Percentiles rank a stretch among this genome's conserved stretches.
These are phyloP conservation scores for Asobara japonica DNA, from an alignment of 1,140 invertebrate species.

Conservation along the genomic window DNA sequence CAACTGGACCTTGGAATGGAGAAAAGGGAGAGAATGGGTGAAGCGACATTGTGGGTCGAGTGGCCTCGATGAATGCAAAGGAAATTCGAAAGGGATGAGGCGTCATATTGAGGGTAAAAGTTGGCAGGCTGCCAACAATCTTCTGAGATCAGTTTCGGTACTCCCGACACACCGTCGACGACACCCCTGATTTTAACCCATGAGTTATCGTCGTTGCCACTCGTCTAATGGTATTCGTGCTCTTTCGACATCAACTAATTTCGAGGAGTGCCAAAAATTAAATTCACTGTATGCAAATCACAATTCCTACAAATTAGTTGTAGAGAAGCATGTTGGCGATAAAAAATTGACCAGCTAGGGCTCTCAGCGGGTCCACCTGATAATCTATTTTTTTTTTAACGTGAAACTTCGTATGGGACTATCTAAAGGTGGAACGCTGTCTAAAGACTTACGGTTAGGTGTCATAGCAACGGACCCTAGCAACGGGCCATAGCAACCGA, in stretches of 20 bases:
- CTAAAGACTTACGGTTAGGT: too few species aligned
- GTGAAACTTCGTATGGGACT: too few species aligned
- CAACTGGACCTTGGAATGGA: constrained; percentile 28
- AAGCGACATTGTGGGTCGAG: constrained; percentile 40
- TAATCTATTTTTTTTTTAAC: too few species aligned
- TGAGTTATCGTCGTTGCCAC: constrained; percentile 6
- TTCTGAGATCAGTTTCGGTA: constrained; percentile 45
- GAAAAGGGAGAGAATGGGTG: constrained; percentile 4
- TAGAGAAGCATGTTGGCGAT: too few species aligned
- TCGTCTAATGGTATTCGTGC: neutral
- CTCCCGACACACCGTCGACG: constrained; percentile 19
- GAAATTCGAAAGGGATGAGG: constrained; percentile 32
- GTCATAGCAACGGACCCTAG: too few species aligned
- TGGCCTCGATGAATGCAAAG: constrained; percentile 39
- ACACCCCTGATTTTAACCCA: neutral
- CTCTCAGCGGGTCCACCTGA: too few species aligned
- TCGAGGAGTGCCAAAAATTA: too few species aligned
- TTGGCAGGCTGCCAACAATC: constrained; percentile 51
- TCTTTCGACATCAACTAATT: neutral
- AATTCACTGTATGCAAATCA: too few species aligned
- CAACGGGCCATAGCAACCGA: too few species aligned
- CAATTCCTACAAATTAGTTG: too few species aligned
- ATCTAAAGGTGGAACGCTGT: too few species aligned
- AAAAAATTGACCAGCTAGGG: too few species aligned
- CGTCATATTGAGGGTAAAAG: constrained; percentile 40